Evolutionary conservation across 2,797 vertebrate genomes (phyloP), one percentile per base, ranked within the genome.

Genomic region (Onychomys torridus): DNA sequence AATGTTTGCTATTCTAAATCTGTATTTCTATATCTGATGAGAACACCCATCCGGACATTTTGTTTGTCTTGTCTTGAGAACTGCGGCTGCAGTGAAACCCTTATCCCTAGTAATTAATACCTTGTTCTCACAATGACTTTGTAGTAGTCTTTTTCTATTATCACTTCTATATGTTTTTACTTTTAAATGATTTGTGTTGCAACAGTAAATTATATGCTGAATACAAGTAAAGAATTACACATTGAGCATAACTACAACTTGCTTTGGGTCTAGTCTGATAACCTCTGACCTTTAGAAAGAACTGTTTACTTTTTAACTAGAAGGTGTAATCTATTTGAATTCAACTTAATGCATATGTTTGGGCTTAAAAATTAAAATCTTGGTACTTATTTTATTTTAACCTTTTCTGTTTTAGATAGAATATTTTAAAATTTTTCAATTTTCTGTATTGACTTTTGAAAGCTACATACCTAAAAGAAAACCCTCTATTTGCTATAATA

Each of bases 261-360:
- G 46, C 6, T 88, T 67, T 81, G 78, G 49, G 46, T 34, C 7
- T 43, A 93, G 25, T 89, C 67, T 82, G 85, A 73, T 23, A 94
- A 55, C 16, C 23, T 59, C 2, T 94, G 14, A 78, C n/a, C 73
- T 93, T 34, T 69, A 67, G 69, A 87, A 93, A 85, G 83, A 63
- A 21, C 46, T 55, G 6, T 90, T 69, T 94, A 67, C 2, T 34
- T 90, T 94, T 92, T 90, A 69, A 76, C n/a, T 37, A 37, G 27
- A 90, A 46, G 75, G 3, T 81, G 5, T 32, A 55, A 49, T 82
- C 29, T 92, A 61, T 67, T 67, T 37, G 10, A 90, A 93, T 61
- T 89, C 40, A 94, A 90, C n/a, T 63, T 75, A 34, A 85, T 65
- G 61, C 63, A 78, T 17, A 78, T 85, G 12, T 89, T 89, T 84